phyloP scores from a whole-genome alignment of 2,797 vertebrate species.

The Muraenolepis orangiensis region DNA sequence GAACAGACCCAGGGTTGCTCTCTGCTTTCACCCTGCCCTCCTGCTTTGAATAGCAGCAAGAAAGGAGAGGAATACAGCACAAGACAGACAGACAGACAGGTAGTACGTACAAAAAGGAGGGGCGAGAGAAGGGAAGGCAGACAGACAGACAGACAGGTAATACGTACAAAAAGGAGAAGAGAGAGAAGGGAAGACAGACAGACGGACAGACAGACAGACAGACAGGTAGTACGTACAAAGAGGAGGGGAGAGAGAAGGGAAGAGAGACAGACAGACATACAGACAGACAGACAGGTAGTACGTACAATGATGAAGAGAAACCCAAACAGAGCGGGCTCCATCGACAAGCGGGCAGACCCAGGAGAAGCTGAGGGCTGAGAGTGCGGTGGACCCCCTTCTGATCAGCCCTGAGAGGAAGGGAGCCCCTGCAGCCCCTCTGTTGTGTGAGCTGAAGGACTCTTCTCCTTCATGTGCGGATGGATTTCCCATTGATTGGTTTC shows the following conservation, averaged over 20 bases:
- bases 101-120: constrained; percentile 7
- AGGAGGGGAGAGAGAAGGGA: too few species aligned
- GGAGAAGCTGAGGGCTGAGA: too few species aligned
- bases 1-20: constrained; percentile 37
- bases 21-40: constrained; percentile 29
- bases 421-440: background rate
- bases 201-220: too few species aligned
- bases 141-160: too few species aligned
- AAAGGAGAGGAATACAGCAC: constrained; percentile 18
- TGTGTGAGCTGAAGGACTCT: constrained; percentile 66
- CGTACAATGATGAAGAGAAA: too few species aligned
- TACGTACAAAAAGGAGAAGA: too few species aligned
- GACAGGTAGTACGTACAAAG: too few species aligned
- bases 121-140: constrained; percentile 38
- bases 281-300: too few species aligned
- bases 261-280: too few species aligned
- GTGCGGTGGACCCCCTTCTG: too few species aligned
- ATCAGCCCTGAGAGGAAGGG: constrained; percentile 26
- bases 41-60: background rate
- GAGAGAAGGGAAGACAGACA: constrained; percentile 21
- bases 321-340: too few species aligned
- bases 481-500: constrained; percentile 77
- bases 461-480: constrained; percentile 74
- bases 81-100: background rate
- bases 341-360: too few species aligned